Base-by-base conservation (phyloP, 2,797 vertebrate species). In the Rhabdomys pumilio region DNA sequence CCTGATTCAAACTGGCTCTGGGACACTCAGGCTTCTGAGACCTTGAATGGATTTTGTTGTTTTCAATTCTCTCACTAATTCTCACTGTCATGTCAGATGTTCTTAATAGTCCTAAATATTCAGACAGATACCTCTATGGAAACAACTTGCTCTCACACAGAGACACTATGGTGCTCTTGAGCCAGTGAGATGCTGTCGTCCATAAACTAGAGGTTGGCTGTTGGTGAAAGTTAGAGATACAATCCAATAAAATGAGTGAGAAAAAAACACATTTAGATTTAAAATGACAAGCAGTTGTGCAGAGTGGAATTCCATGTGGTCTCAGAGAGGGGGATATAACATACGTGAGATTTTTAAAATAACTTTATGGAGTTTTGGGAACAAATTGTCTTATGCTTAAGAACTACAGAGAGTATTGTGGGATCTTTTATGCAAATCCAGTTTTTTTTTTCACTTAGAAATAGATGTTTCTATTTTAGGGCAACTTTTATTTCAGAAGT, bases 391-490 rank as follows among this genome's bases (percentile, higher is more conserved):
- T 93, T 87, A n/a, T 73, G 65, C 65, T 94, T 93, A 94, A 93
- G 93, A 94, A 75, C 75, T 73, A 92, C 79, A 84, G 79, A 72
- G 81, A 75, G 69, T 38, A 75, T 83, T 69, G 67, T 88, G 59
- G 53, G 91, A 92, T 88, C 67, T 73, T 92, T 92, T 93, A 92
- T 97, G 95, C 41, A 96, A 95, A 85, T 92, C 53, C 67, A n/a
- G 2, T 29, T 57, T 50, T 80, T 50, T 93, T 73, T 92, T 88
- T 77, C 84, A 88, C 73, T 81, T 93, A 93, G 94, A 96, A 95
- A 95, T 95, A 95, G 85, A 92, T 89, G 34, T 87, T 93, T 97
- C 96, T 96, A 93, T 97, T 96, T 96, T 57, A 84, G 75, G 89
- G 7, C 7, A 87, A 85, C 63, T 95, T 94, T 90, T 94, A 75